These are phyloP conservation scores for Ochotona princeps DNA, from an alignment of 2,113 vertebrate genomes.

Conservation along the genomic window DNA sequence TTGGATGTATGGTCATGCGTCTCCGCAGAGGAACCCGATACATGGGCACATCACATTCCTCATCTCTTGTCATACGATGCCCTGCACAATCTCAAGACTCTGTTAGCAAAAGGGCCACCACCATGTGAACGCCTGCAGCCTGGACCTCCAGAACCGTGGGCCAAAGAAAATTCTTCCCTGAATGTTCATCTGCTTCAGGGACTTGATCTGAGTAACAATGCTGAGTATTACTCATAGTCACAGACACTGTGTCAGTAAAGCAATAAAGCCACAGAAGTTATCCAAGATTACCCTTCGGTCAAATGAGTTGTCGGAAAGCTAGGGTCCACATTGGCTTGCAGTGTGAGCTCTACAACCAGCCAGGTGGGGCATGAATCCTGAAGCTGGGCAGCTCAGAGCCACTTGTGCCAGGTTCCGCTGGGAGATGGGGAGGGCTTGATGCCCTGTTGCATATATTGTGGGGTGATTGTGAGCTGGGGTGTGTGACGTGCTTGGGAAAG, in stretches of 20 bases:
- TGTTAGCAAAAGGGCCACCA: too few species aligned
- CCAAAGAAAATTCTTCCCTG: too few species aligned
- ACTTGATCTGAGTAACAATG: too few species aligned
- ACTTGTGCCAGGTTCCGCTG: background rate
- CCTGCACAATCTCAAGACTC: too few species aligned
- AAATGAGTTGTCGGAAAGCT: background rate
- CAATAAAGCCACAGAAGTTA: background rate
- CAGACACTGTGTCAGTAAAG: background rate
- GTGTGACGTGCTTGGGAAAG: background rate
- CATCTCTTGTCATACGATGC: too few species aligned
- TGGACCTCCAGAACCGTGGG: too few species aligned
- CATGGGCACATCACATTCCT: too few species aligned
- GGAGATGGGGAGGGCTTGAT: rapidly evolving
- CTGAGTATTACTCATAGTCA: too few species aligned
- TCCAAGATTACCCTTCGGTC: background rate
- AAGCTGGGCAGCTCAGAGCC: background rate
- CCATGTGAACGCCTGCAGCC: too few species aligned
- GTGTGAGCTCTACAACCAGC: background rate
- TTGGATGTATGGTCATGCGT: background rate
- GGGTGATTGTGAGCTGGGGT: background rate
- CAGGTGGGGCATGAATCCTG: rapidly evolving
- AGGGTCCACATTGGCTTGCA: background rate
- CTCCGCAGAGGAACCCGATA: too few species aligned
- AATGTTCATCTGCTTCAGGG: too few species aligned
- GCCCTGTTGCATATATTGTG: too few species aligned